Percentiles rank a stretch among this genome's conserved stretches.
Conservation (phyloP, 2,113 vertebrate species). For the Hypanus sabinus region DNA sequence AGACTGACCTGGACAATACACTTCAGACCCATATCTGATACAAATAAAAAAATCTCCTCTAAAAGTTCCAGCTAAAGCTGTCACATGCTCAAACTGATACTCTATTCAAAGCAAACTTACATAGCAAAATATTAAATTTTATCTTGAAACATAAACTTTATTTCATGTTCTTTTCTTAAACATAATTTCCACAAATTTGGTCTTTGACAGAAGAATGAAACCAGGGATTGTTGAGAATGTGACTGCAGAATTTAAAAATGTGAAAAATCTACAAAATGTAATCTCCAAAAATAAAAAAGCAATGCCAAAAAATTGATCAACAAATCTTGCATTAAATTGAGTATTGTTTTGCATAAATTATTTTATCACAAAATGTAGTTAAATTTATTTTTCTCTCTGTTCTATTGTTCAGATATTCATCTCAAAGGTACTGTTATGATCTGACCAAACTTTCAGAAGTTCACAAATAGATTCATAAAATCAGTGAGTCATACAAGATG, state of each 20-base stretch:
- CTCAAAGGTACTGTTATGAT: not conserved
- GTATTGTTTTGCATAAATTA: not conserved
- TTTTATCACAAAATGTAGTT: not conserved
- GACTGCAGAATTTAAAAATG: not conserved
- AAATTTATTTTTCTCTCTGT: not conserved
- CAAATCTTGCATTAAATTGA: not conserved
- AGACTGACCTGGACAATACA: not conserved
- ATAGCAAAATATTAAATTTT: not conserved
- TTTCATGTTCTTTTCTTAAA: not conserved
- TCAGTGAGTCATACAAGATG: no score
- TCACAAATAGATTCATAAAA: no score
- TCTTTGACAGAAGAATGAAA: not conserved
- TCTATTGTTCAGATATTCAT: not conserved
- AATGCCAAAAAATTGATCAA: not conserved
- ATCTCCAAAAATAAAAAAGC: not conserved
- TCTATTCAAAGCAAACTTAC: not conserved
- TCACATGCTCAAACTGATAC: not conserved
- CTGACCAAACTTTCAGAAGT: not conserved
- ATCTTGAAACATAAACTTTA: not conserved
- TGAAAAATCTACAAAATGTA: not conserved
- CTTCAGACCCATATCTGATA: not conserved
- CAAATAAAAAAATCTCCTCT: slow-evolving; percentile 4
- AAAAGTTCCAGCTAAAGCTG: not conserved
- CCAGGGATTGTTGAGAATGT: not conserved
- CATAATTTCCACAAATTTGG: not conserved